Evolutionary conservation across 2,113 vertebrate genomes (phyloP).

Genomic region (Brevimyrus niger): DNA sequence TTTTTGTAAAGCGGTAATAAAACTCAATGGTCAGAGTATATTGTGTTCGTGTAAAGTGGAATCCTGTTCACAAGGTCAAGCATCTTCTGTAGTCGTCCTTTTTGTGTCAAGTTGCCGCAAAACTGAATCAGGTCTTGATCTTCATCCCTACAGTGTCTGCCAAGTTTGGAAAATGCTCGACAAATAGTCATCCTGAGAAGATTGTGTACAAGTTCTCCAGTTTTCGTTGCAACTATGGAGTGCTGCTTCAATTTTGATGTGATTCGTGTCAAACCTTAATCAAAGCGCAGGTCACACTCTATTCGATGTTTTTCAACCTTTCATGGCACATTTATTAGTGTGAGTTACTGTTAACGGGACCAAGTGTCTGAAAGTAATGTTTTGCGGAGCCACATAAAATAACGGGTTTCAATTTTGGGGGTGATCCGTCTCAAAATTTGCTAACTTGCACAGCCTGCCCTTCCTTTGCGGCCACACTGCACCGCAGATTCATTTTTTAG

Average conservation of each 20-base stretch:
- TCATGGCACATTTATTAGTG: too few relatives aligned
- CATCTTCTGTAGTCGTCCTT: not conserved
- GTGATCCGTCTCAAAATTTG: not conserved
- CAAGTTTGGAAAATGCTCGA: not conserved
- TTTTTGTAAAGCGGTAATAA: too few relatives aligned
- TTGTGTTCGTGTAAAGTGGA: too few relatives aligned
- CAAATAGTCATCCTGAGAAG: too few relatives aligned
- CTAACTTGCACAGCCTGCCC: not conserved
- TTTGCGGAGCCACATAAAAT: too few relatives aligned
- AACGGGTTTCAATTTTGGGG: not conserved
- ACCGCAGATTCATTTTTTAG: too few relatives aligned
- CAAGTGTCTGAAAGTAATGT: too few relatives aligned
- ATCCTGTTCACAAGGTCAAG: too few relatives aligned
- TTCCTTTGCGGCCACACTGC: not conserved
- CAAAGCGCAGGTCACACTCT: not conserved
- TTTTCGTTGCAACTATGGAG: not conserved
- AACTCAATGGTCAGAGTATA: too few relatives aligned
- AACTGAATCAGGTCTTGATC: not conserved
- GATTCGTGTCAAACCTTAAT: not conserved
- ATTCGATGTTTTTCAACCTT: too few relatives aligned
- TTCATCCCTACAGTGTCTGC: not conserved
- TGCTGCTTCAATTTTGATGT: not conserved
- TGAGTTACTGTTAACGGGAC: not conserved
- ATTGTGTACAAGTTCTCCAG: not conserved
- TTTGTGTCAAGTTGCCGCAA: too few relatives aligned